Evolutionary conservation across 2,797 vertebrate species (phyloP).

Genomic region (Eutrigla gurnardus): DNA sequence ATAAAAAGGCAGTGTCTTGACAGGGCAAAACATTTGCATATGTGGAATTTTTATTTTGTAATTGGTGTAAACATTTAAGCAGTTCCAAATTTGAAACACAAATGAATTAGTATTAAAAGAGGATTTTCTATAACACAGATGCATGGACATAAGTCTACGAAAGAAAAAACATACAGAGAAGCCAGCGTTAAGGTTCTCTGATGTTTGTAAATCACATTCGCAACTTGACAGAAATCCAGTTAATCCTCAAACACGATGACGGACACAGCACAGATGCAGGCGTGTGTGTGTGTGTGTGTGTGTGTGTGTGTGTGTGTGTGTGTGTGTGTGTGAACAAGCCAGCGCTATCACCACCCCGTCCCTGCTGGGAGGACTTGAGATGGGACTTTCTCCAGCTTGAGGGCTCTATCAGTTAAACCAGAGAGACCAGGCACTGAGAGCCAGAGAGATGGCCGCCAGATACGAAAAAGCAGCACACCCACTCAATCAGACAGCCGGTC

Average conservation of each 20-base stretch:
- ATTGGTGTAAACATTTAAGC: neutral
- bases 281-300: neutral
- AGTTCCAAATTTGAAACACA: neutral
- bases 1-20: slow-evolving; percentile 28
- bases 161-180: neutral
- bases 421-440: slow-evolving; percentile 53
- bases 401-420: slow-evolving; percentile 60
- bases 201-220: slow-evolving; percentile 26
- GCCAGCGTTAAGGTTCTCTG: slow-evolving; percentile 26
- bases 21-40: slow-evolving; percentile 11
- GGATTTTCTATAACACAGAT: neutral
- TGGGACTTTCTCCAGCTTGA: slow-evolving; percentile 50
- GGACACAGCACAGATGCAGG: slow-evolving; percentile 14
- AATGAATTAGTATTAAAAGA: neutral
- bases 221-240: slow-evolving; percentile 39
- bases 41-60: neutral
- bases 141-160: neutral
- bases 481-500: slow-evolving; percentile 36
- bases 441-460: slow-evolving; percentile 63
- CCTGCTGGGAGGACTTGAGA: slow-evolving; percentile 26
- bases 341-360: neutral
- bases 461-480: slow-evolving; percentile 61
- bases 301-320: neutral
- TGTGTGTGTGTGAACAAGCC: neutral
- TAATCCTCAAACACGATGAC: slow-evolving; percentile 47